Evolutionary conservation across 1,140 invertebrate genomes (phyloP), one percentile per base, ranked within the genome.

Genomic region (Drosophila ananassae): DNA sequence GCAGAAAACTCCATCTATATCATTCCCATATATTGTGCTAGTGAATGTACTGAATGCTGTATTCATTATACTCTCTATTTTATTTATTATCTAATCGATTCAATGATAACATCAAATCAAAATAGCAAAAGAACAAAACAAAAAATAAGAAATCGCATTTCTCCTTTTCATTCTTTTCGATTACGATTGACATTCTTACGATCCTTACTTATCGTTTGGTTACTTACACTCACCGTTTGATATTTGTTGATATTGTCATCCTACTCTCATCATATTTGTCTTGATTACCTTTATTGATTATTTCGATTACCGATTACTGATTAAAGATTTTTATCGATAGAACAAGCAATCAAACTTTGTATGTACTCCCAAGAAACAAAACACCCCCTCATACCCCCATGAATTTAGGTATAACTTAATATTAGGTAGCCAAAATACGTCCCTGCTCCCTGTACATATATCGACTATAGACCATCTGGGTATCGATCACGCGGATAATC

Each of bases 41-140:
- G 90, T 91, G 90, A 91, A 91, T 91, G 90, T 91, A 91, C 74
- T 91, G 90, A 91, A 91, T 91, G 90, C 90, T 87, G 85, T 90
- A 91, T 90, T 90, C 89, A 91, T 89, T 84, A 87, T 82, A 82
- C 78, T 89, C 77, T 87, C 82, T 82, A 82, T 53, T 82, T 87
- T 82, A 82, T 89, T 87, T 87, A 74, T 78, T 89, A 90, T 51
- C 79, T 89, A 93, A 93, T 92, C 92, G 92, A 93, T 93, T 89
- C 92, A 93, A 67, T 63, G 58, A 62, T 67, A 67, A 67, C 58
- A 59, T 46, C 62, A 66, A 93, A 93, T 93, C 41, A 44, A 44
- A 71, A 73, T 51, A 61, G 61, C 55, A 79, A 61, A 64, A 54
- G 56, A 72, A 64, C 41, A 76, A 57, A 54, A 22, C 47, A 39